Evolutionary conservation across 2,113 vertebrate genomes (phyloP).

Genomic region (Triplophysa dalaica): DNA sequence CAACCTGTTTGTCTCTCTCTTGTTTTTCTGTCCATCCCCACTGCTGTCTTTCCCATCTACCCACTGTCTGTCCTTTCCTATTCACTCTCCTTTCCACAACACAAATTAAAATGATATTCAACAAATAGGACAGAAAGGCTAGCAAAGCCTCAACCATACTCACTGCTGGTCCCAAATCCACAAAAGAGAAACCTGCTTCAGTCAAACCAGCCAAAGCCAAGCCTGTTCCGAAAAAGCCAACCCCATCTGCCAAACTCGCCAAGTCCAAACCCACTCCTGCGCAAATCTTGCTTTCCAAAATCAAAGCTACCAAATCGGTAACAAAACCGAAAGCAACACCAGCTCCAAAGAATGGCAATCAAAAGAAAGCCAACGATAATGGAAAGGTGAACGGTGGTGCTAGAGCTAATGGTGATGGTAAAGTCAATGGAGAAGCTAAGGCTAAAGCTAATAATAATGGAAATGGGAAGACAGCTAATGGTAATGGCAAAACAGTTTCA

Average conservation of each 20-base stretch:
- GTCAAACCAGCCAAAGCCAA: conserved; percentile 59
- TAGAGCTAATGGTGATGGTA: conserved; percentile 47
- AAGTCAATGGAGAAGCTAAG: conserved; percentile 25
- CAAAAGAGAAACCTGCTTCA: conserved; percentile 45
- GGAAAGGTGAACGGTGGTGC: conserved; percentile 56
- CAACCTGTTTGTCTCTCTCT: conserved; percentile 74
- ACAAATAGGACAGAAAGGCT: conserved; percentile 65
- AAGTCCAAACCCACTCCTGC: conserved; percentile 51
- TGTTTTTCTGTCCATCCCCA: conserved; percentile 73
- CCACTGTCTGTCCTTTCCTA: conserved; percentile 42
- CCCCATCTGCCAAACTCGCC: conserved; percentile 53
- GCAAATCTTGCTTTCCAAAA: conserved; percentile 65
- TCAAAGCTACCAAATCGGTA: conserved; percentile 65
- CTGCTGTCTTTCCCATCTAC: conserved; percentile 69
- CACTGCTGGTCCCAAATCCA: conserved; percentile 56
- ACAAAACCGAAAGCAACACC: conserved; percentile 65
- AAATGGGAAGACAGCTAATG: conserved; percentile 31
- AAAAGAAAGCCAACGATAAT: conserved; percentile 51
- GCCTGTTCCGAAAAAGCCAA: conserved; percentile 55
- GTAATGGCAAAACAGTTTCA: conserved; percentile 39
- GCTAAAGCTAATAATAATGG: conserved; percentile 51
- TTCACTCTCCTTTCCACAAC: conserved; percentile 37
- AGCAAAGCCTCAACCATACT: conserved; percentile 43
- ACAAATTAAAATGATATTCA: conserved; percentile 40
- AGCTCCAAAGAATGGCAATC: conserved; percentile 53